Evolutionary conservation across 2,113 vertebrate genomes (phyloP), one percentile per base, ranked within the genome.

Genomic region (Lophotis ruficrista): DNA sequence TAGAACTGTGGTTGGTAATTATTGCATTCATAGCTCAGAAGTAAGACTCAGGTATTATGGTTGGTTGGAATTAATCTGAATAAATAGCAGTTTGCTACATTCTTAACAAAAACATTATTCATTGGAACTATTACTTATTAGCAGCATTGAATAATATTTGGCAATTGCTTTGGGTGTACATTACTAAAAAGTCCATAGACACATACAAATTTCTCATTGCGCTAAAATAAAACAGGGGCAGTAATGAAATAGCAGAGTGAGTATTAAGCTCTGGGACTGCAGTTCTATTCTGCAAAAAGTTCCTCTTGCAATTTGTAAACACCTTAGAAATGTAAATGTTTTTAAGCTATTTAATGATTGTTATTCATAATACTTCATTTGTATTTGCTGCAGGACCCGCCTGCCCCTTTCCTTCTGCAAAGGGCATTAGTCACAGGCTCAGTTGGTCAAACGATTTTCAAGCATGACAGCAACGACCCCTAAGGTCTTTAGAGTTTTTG

Each of bases 101-200:
- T 97, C 96, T 95, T 96, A 97, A 97, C 94, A 97, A 96, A 96
- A 95, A 80, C 95, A 87, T 95, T 96, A 96, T 94, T 96, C 96
- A 95, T 96, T 97, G 91, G 71, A 81, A 96, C 91, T 88, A 65
- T 57, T 92, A 86, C 91, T 10, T 94, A 96, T 95, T 96, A 96
- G 83, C 90, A 94, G 89, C 93, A 70, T 72, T 91, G 56, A 97
- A 97, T 94, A 96, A 91, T 90, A 83, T 96, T 95, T 96, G 96
- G 95, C 95, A 97, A 43, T 95, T 87, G 80, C 95, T 95, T 94
- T 92, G 82, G 89, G 84, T 97, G 60, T 86, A 77, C 37, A 81
- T 81, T 93, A 53, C 87, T 95, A 80, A 97, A 95, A 93, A 87
- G 95, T 61, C 90, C 94, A 87, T 25, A 93, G 86, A 87, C 2